Evolutionary conservation across 2,113 vertebrate species (phyloP), one percentile per base, ranked within the genome.

Genomic region (Connochaetes taurinus): DNA sequence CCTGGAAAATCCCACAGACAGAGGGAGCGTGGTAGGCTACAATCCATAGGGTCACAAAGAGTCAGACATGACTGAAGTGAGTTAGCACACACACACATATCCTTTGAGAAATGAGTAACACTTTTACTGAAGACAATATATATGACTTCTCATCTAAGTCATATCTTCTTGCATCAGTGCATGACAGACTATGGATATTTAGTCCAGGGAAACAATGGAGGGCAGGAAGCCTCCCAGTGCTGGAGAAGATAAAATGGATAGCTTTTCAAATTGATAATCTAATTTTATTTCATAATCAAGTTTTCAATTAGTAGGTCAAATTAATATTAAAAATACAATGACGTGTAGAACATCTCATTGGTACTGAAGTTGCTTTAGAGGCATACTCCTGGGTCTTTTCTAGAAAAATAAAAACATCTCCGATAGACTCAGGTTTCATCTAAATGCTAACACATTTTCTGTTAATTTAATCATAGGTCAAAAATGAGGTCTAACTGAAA

Each of bases 21-120:
- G 33, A 67, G 8, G 16, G 16, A 67, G 2, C 8, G 0, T 67
- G 33, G 64, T 67, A 67, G 33, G 33, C 16, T 67, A n/a, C 16
- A 67, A 67, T 67, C 64, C 64, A 19, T 19, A n/a, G 33, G 15
- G 16, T 67, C 33, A 67, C 33, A 67, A 67, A 67, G 16, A 67
- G 16, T 67, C 33, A 1, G 64, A n/a, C 64, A 19, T 67, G 64
- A 67, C 16, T 0, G 0, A 67, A 67, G 64, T 64, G 33, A 64
- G 15, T 64, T 64, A n/a, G 62, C 16, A n/a, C 17, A 2, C 64
- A 21, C 0, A 0, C 64, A 67, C 33, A 67, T 11, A 67, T 19
- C 33, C 6, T 76, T 16, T 4, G 17, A 19, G 10, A 58, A 76
- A 64, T 62, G 13, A 55, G 36, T 55, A n/a, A 47, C 23, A 74